A percentile compares a stretch with the other conserved stretches of the same genome.
Evolutionary conservation across 2,888 invertebrate genomes (phyloP).

Genomic region (Spodoptera littoralis): DNA sequence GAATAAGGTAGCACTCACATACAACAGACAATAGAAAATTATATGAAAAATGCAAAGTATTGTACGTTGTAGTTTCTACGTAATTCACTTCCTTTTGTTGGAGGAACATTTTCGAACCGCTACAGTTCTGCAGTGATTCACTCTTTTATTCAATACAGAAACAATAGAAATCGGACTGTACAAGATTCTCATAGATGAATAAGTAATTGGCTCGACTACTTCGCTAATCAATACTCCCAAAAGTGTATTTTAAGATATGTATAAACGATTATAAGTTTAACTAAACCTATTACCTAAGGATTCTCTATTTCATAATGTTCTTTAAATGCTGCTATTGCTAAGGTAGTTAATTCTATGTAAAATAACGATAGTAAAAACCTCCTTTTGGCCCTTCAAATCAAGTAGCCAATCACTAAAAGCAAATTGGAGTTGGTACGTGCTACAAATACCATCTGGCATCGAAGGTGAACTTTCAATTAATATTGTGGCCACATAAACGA

Average conservation of each 20-base stretch:
- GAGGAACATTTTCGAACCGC: conserved; percentile 19
- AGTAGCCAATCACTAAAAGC: background rate
- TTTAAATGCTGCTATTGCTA: too few relatives aligned
- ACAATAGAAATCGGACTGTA: conserved; percentile 29
- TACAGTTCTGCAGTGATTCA: conserved; percentile 16
- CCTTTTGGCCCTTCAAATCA: too few relatives aligned
- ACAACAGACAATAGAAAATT: conserved; percentile 27
- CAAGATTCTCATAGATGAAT: conserved; percentile 21
- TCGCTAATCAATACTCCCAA: too few relatives aligned
- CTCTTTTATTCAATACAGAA: conserved; percentile 39
- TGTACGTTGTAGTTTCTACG: conserved; percentile 24
- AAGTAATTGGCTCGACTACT: conserved; percentile 7
- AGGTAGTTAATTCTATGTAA: too few relatives aligned
- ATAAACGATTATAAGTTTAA: too few relatives aligned
- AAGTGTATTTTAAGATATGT: too few relatives aligned
- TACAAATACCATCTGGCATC: background rate
- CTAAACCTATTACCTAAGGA: too few relatives aligned
- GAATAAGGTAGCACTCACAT: conserved; percentile 19
- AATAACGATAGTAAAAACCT: too few relatives aligned
- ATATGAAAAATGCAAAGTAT: conserved; percentile 39
- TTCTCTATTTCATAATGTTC: too few relatives aligned
- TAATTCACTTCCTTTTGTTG: conserved; percentile 33
- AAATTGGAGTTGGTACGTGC: background rate
- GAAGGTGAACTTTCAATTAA: conserved; percentile 26
- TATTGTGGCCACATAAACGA: conserved; percentile 37